A percentile compares a stretch with the other conserved stretches of the same genome.
Evolutionary conservation across 2,113 vertebrate genomes (phyloP).

Genomic region (Rissa tridactyla): DNA sequence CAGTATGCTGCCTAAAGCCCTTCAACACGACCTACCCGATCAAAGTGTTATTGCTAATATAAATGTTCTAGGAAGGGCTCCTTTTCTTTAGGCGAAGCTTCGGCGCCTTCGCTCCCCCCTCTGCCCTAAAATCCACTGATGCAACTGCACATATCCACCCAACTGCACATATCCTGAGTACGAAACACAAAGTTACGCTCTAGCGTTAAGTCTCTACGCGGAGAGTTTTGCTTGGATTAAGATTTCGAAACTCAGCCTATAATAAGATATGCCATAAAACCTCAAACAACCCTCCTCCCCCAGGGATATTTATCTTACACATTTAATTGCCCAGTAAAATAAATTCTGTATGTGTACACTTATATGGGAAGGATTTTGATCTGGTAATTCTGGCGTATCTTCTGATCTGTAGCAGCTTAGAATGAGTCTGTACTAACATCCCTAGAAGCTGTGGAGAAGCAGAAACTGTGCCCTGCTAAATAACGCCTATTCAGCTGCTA

Average conservation of each 20-base stretch:
- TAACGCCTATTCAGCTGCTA: neutral
- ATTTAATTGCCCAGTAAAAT: constrained; percentile 59
- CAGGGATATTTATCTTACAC: constrained; percentile 58
- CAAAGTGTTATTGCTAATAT: neutral
- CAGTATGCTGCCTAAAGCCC: neutral
- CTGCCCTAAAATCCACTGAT: constrained; percentile 15
- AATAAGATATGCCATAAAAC: constrained; percentile 52
- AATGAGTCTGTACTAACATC: neutral
- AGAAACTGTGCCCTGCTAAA: constrained; percentile 14
- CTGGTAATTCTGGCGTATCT: constrained; percentile 13
- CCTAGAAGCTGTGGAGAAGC: constrained; percentile 7
- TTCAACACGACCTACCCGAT: neutral
- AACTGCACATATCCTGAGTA: neutral
- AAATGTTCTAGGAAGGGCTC: neutral
- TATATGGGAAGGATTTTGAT: constrained; percentile 33
- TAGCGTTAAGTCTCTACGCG: neutral
- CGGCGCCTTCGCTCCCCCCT: neutral
- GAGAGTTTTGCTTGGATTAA: constrained; percentile 58
- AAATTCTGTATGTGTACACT: constrained; percentile 34
- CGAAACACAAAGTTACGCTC: neutral
- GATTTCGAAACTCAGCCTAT: constrained; percentile 55
- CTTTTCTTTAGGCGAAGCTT: neutral
- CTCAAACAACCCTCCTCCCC: constrained; percentile 48
- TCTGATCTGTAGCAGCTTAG: constrained; percentile 40
- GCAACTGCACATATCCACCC: neutral